These are phyloP conservation scores for Euphonia xanthogaster DNA, from an alignment of 2,797 vertebrate species.

Conservation along the genomic window DNA sequence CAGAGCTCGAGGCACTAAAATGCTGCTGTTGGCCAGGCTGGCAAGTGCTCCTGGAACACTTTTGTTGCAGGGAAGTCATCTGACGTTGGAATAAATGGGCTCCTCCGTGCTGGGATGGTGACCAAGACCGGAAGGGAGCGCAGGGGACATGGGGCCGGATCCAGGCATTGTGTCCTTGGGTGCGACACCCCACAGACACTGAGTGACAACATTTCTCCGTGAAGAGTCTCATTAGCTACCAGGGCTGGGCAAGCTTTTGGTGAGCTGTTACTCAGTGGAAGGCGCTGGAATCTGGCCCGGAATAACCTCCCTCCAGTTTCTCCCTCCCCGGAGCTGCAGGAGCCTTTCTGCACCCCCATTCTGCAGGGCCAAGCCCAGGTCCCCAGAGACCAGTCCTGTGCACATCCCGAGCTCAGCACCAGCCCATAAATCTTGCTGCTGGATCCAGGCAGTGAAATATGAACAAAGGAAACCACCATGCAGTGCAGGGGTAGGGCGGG, in stretches of 20 bases:
- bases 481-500: background rate
- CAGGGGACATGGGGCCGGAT: background rate
- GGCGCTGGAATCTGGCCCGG: background rate
- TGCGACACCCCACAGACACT: background rate
- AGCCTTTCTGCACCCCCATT: background rate
- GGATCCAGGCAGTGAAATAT: conserved; percentile 59
- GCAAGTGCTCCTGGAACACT: background rate
- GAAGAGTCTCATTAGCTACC: background rate
- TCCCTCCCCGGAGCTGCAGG: background rate
- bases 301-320: conserved; percentile 24
- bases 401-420: conserved; percentile 15
- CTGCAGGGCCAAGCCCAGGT: background rate
- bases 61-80: background rate
- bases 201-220: background rate
- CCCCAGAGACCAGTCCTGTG: background rate
- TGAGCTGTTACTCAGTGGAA: background rate
- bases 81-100: background rate
- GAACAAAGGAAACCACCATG: conserved; percentile 63
- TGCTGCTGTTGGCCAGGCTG: background rate
- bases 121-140: background rate
- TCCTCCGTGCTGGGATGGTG: background rate
- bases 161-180: conserved; percentile 39
- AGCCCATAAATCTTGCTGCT: conserved; percentile 54
- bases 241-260: background rate
- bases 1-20: background rate